phyloP scores from a whole-genome alignment of 2,888 invertebrate genomes.

The Troides helena region DNA sequence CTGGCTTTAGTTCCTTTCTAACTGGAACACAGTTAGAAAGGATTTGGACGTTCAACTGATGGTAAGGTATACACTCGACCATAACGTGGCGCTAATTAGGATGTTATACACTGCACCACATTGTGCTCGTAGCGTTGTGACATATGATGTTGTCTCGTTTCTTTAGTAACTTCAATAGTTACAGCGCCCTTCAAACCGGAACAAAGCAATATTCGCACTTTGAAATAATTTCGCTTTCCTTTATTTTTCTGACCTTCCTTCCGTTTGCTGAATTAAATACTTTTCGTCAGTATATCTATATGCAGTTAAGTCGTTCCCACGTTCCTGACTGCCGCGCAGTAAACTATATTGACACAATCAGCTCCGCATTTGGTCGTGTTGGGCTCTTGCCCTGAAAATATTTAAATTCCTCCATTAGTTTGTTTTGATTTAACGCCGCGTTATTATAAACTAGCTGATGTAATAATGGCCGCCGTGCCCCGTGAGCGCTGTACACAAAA shows the following conservation, averaged over 20 bases:
- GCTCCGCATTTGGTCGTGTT: not conserved
- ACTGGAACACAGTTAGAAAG: too few species aligned
- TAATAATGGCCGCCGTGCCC: not conserved
- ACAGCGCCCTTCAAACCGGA: too few species aligned
- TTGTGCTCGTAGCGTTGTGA: too few species aligned
- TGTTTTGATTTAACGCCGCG: not conserved
- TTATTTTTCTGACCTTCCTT: not conserved
- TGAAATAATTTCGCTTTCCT: not conserved
- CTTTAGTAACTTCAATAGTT: too few species aligned
- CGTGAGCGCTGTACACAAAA: not conserved
- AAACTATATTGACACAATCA: conserved; percentile 10
- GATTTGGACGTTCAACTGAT: too few species aligned
- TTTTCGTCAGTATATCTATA: not conserved
- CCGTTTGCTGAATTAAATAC: conserved; percentile 3
- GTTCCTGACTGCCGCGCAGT: not conserved
- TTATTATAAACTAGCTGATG: not conserved
- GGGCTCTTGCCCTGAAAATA: conserved; percentile 6
- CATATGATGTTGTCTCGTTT: too few species aligned
- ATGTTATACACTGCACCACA: too few species aligned
- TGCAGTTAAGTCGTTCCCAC: conserved; percentile 4
- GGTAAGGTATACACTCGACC: too few species aligned
- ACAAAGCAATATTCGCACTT: too few species aligned
- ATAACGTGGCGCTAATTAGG: too few species aligned
- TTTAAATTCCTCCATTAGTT: conserved; percentile 2
- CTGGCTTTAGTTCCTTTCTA: too few species aligned